Conservation (phyloP, 1,140 invertebrate genomes). For the Diplogasteroides magnus region DNA sequence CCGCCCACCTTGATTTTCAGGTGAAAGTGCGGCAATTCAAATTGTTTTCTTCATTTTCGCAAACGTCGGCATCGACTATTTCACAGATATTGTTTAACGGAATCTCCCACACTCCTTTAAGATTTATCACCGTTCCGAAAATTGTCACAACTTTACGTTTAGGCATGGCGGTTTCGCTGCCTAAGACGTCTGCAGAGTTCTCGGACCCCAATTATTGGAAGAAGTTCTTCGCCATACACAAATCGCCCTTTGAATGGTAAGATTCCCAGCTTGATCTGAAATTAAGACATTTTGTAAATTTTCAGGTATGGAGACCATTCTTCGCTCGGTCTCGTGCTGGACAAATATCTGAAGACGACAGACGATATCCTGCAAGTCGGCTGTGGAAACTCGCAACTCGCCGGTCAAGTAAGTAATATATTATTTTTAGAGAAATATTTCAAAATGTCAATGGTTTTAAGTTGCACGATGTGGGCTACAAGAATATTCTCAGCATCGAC, state of each 20-base stretch:
- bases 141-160: not conserved
- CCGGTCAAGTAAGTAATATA: slow-evolving; percentile 35
- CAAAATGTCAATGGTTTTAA: too few relatives aligned
- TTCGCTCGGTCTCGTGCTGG: slow-evolving; percentile 35
- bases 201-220: slow-evolving; percentile 49
- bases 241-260: slow-evolving; percentile 47
- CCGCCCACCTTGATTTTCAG: too few relatives aligned
- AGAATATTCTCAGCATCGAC: not conserved
- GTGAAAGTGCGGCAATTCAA: too few relatives aligned
- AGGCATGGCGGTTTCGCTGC: not conserved
- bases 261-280: slow-evolving; percentile 11
- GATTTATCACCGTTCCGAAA: too few relatives aligned
- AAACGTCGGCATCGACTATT: too few relatives aligned
- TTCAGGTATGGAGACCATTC: slow-evolving; percentile 47
- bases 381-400: slow-evolving; percentile 47
- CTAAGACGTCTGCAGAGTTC: slow-evolving; percentile 2
- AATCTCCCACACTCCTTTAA: too few relatives aligned
- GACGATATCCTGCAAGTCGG: slow-evolving; percentile 50
- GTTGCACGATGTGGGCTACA: not conserved
- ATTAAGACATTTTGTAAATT: not conserved
- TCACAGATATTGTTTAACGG: too few relatives aligned
- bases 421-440: too few relatives aligned
- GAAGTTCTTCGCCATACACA: slow-evolving; percentile 43
- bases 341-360: slow-evolving; percentile 42
- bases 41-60: too few relatives aligned